Conservation (phyloP, 2,888 invertebrate genomes). For the Aspidapion aeneum region DNA sequence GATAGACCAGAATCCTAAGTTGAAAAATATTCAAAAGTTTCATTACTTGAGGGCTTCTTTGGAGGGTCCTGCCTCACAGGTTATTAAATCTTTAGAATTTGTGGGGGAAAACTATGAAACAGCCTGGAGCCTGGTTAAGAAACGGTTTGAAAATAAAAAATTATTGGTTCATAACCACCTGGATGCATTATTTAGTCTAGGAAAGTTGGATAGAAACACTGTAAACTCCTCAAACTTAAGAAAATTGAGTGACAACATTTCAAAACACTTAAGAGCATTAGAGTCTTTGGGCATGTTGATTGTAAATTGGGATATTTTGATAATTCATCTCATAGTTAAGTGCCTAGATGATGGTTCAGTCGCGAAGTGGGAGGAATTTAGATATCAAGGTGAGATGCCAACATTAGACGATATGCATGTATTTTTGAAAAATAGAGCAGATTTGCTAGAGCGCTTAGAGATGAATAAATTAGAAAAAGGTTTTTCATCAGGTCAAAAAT, state of each 20-base stretch:
- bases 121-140: conserved; percentile 16
- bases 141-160: conserved; percentile 21
- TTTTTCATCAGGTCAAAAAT: too few relatives aligned
- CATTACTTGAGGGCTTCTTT: too few relatives aligned
- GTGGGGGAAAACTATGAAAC: conserved; percentile 21
- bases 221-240: conserved; percentile 10
- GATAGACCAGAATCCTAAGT: too few relatives aligned
- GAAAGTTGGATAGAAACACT: conserved; percentile 14
- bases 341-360: conserved; percentile 15
- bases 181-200: conserved; percentile 14
- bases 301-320: conserved; percentile 17
- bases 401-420: conserved; percentile 7
- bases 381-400: not conserved
- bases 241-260: conserved; percentile 5
- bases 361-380: conserved; percentile 8
- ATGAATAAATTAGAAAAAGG: too few relatives aligned
- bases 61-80: conserved; percentile 14
- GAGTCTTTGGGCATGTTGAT: conserved; percentile 7
- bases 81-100: too few relatives aligned
- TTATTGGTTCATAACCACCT: conserved; percentile 17
- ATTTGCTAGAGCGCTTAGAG: too few relatives aligned
- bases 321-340: conserved; percentile 12
- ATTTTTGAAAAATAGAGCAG: conserved; percentile 16
- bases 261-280: conserved; percentile 14
- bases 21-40: too few relatives aligned